Base-by-base conservation (phyloP, 2,888 invertebrate genomes). In the Julus scandinavius region DNA sequence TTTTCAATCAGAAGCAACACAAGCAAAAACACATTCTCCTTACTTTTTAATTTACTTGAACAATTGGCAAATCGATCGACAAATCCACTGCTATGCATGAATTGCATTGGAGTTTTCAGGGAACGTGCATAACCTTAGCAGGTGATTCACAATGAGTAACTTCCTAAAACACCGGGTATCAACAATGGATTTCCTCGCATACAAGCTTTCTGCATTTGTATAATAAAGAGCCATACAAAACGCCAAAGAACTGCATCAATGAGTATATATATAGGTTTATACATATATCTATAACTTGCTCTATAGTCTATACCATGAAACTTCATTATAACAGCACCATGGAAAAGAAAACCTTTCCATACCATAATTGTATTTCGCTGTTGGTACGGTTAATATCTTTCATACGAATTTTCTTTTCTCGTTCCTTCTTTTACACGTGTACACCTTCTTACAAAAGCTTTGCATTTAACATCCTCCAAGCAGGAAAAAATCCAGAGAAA, bases 21-120 rank as follows among this genome's bases (percentile, higher is more conserved):
- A n/a, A 29, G 29, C 29, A 29, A 20, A 72, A 72, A 72, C 29
- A 29, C 72, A 29, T 72, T 72, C 72, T 72, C 29, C n/a, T 72
- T 72, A 72, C 29, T 29, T 29, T 29, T 72, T 13, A 72, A n/a
- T 72, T 72, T 58, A 29, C 72, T 29, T 72, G 72, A 72, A 72
- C 29, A 72, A 72, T 72, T 63, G 63, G 63, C 63, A 63, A 63
- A 72, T 72, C 72, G 72, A 72, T 72, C 72, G 29, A 11, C 29
- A n/a, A 29, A 72, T 72, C 29, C 29, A 13, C 29, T 29, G 72
- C 11, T n/a, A 72, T 2, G 72, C 72, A 72, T 72, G 72, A 7
- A 29, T 29, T 29, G 72, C 72, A 9, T 3, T 29, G 72, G 29
- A 29, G 29, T 72, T 72, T 72, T 72, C 29, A 0, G 13, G 13